phyloP scores from a whole-genome alignment of 2,888 invertebrate genomes.

The Schizaphis graminum region DNA sequence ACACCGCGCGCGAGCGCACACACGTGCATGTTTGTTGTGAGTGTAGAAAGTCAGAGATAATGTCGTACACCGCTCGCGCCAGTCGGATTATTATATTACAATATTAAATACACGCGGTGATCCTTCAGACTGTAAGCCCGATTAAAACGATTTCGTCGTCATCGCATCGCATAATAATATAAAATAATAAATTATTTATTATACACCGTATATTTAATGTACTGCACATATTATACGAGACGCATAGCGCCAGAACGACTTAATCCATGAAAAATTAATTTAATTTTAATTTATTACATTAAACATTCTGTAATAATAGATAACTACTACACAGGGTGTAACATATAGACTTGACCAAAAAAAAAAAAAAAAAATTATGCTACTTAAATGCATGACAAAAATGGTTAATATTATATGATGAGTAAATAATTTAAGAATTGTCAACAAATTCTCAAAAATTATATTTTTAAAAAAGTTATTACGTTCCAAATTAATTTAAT shows the following conservation, averaged over 20 bases:
- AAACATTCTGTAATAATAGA: not conserved
- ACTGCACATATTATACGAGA: not conserved
- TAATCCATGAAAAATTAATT: not conserved
- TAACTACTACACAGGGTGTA: too few relatives aligned
- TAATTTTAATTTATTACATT: not conserved
- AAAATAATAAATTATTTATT: not conserved
- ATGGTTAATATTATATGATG: too few relatives aligned
- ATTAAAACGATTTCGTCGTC: not conserved
- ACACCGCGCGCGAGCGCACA: not conserved
- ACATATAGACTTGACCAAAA: too few relatives aligned
- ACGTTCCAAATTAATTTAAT: too few relatives aligned
- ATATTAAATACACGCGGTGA: too few relatives aligned
- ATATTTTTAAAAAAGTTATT: too few relatives aligned
- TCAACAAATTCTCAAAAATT: too few relatives aligned
- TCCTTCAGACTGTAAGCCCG: too few relatives aligned
- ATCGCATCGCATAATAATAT: not conserved
- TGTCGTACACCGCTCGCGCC: not conserved
- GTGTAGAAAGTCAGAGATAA: constrained; percentile 25
- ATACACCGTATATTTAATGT: not conserved
- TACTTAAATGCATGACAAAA: too few relatives aligned
- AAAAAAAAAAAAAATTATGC: too few relatives aligned
- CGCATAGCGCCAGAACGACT: not conserved
- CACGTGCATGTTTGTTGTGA: not conserved
- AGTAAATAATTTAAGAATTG: too few relatives aligned
- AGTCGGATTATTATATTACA: not conserved